A percentile compares a stretch with the other conserved stretches of the same genome.
These are phyloP conservation scores for Ennomos quercinarius DNA, from an alignment of 2,888 invertebrate species.

Conservation along the genomic window DNA sequence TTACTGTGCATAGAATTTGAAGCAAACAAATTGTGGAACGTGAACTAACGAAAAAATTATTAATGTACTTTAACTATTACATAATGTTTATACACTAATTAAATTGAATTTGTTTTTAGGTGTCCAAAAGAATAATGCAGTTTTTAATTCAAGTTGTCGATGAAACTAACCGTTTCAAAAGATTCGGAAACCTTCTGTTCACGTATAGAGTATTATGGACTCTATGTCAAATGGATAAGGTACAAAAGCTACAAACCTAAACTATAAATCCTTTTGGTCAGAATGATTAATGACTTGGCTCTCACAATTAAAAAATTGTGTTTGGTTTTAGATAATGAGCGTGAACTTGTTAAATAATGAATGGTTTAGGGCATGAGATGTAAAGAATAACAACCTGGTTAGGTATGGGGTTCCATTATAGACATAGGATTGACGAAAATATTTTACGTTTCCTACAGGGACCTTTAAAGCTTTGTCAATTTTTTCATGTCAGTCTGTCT, in stretches of 20 bases:
- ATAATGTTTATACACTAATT: not conserved
- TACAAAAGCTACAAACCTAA: constrained; percentile 10
- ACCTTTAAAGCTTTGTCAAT: too few relatives aligned
- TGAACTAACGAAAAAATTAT: too few relatives aligned
- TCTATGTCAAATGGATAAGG: constrained; percentile 17
- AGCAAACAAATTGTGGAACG: too few relatives aligned
- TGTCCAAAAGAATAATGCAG: constrained; percentile 1
- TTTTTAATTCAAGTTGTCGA: constrained; percentile 1
- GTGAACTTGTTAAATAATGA: constrained; percentile 74
- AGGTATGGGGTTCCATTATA: too few relatives aligned
- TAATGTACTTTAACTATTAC: too few relatives aligned
- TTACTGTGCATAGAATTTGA: too few relatives aligned
- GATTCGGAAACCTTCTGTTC: not conserved
- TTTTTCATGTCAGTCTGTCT: too few relatives aligned
- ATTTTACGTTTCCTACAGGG: too few relatives aligned
- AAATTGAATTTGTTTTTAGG: not conserved
- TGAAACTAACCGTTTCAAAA: not conserved
- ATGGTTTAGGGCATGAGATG: constrained; percentile 57
- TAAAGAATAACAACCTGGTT: constrained; percentile 10
- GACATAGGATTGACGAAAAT: too few relatives aligned
- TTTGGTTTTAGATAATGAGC: constrained; percentile 75
- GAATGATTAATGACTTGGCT: constrained; percentile 70
- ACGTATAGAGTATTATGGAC: constrained; percentile 1
- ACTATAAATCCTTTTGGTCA: constrained; percentile 40
- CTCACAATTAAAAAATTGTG: constrained; percentile 62